Evolutionary conservation across 30 jellyfish, hydroid and myxozoan species (phyloP), one percentile per base, ranked within the genome.

Genomic region (Chrysaora quinquecirrha): DNA sequence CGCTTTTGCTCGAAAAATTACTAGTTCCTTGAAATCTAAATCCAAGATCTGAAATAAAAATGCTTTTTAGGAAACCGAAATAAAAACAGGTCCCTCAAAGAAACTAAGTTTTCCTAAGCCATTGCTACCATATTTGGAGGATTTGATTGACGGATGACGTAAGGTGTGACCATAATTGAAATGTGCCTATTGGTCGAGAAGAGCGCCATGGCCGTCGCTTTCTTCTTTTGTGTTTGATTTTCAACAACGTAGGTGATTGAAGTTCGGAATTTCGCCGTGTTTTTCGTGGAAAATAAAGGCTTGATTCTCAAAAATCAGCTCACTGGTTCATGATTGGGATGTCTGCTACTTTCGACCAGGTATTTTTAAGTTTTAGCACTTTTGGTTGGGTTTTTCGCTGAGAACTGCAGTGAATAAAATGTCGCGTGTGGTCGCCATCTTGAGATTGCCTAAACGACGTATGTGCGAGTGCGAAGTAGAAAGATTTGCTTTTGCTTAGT

Each of bases 291-390:
- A 19, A 3, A 19, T 52, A 52, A 3, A 52, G 27, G 4, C 29
- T 52, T 25, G 68, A 52, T 52, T 52, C 68, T 28, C 70, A 2
- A 48, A 63, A 63, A 48, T 72, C 54, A 65, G 21, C 60, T 7
- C 18, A n/a, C 56, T 34, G 62, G 80, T 85, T 75, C 69, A 43
- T 73, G 95, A 78, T 73, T 89, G 97, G 78, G 86, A 89, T 89
- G 97, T 89, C 97, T 78, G 56, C 89, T 81, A 34, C 87, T 83
- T 89, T 89, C 85, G 86, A 89, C 85, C 97, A 89, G 95, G 97
- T 89, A 74, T 52, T 48, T 80, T 1, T 16, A 10, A 74, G 34
- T 48, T 80, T 1, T 16, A 10, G 62, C 27, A 19, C 30, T 52
- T 21, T 4, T 28, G 33, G 31, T n/a, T 48, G 23, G 62, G 30